Conservation (phyloP, 2,888 invertebrate genomes). For the Zhengitettix transpicula region DNA sequence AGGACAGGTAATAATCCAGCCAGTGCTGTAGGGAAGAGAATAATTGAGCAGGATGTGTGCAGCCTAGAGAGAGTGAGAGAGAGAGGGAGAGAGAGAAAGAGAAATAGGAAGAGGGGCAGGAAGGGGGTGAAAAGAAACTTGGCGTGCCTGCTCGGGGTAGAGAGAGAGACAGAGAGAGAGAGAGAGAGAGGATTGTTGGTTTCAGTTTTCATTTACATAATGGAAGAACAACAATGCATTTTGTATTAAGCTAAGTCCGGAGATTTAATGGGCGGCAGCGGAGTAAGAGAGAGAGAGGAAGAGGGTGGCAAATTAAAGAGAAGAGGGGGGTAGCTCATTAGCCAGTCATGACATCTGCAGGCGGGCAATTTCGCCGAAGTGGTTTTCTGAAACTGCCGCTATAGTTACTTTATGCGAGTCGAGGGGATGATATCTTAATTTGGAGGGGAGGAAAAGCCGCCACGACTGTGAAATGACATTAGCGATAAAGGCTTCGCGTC, state of each 20-base stretch:
- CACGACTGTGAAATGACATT: slow-evolving; percentile 6
- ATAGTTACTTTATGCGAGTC: slow-evolving; percentile 7
- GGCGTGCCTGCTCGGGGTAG: background rate
- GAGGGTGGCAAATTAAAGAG: slow-evolving; percentile 14
- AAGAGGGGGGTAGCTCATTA: slow-evolving; percentile 21
- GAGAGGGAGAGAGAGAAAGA: background rate
- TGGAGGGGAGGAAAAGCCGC: slow-evolving; percentile 3
- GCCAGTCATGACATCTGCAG: slow-evolving; percentile 28
- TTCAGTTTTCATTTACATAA: slow-evolving; percentile 31
- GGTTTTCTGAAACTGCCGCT: slow-evolving; percentile 19
- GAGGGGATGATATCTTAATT: slow-evolving; percentile 9
- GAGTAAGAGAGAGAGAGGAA: slow-evolving; percentile 15
- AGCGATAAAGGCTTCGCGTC: slow-evolving; percentile 2
- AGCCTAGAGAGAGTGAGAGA: background rate
- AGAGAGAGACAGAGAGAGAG: background rate
- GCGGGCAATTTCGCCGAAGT: slow-evolving; percentile 28
- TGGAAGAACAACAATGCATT: slow-evolving; percentile 34
- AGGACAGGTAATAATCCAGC: background rate
- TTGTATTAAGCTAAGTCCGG: slow-evolving; percentile 28
- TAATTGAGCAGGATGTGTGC: background rate
- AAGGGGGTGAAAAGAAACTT: background rate
- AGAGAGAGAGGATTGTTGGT: slow-evolving; percentile 8
- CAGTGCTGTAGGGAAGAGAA: background rate
- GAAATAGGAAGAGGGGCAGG: background rate
- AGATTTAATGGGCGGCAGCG: slow-evolving; percentile 29